Base-by-base conservation (phyloP, 2,113 vertebrate genomes). In the Thermophis baileyi region DNA sequence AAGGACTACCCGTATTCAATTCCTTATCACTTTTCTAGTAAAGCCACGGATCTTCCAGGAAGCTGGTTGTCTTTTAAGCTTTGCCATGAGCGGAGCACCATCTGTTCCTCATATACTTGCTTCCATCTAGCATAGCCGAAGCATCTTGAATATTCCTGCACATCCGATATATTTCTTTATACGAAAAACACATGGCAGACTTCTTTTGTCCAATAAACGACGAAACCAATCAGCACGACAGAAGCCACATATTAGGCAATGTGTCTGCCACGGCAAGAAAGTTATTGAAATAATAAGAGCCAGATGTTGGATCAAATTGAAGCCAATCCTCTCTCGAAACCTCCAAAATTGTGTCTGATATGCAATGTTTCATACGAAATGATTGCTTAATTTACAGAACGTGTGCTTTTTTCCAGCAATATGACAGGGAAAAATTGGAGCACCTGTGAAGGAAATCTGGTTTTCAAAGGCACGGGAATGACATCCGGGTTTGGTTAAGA, bases 261-360 rank as follows among this genome's bases (percentile, higher is more conserved):
- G 93, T 40, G 95, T 96, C 94, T 93, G 94, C 94, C 95, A 95
- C 53, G 49, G 89, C 96, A 51, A 88, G 95, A 95, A 97, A 96
- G 91, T 94, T 93, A 95, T 88, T 94, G 95, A 97, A 97, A 95
- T 95, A 97, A 97, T 49, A 74, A 95, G 96, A 97, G 95, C 95
- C 96, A 98, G 96, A 97, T 97, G 96, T 96, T 96, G 88, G 12
- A 94, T 30, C 88, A 95, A 94, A 97, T 91, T 94, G 87, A 91
- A 94, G 86, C 93, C 94, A 94, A 93, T 94, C 95, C 89, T 93
- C 85, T 90, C 95, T 93, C 94, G 95, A 96, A 97, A 44, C 69
- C 74, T 46, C 91, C 93, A 90, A 95, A 97, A 97, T 96, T 96
- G 51, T 53, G 89, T 95, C 94, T 95, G 92, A 89, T 91, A 95